Evolutionary conservation across 2,113 vertebrate genomes (phyloP).

Genomic region (Nematolebias whitei): DNA sequence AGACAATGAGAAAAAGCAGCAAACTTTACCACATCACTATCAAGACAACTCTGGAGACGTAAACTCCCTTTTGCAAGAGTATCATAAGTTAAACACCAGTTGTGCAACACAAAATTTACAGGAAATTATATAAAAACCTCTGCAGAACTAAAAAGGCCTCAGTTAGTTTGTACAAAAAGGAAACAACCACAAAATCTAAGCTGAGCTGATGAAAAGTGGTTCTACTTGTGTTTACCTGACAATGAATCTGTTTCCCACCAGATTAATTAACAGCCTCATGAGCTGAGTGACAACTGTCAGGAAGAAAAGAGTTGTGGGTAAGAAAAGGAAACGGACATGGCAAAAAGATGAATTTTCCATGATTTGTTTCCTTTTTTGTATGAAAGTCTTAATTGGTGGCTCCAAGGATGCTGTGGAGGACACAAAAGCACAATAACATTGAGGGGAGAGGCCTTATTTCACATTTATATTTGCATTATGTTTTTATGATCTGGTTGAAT

Average conservation of each 20-base stretch:
- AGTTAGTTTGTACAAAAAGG: background rate
- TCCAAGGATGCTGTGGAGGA: slow-evolving; percentile 51
- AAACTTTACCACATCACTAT: no score
- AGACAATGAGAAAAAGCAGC: background rate
- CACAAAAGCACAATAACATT: slow-evolving; percentile 46
- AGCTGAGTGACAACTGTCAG: slow-evolving; percentile 33
- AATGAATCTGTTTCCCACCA: no score
- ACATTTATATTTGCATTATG: slow-evolving; percentile 39
- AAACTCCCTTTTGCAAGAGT: background rate
- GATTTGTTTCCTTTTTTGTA: slow-evolving; percentile 40
- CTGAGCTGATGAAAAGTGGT: background rate
- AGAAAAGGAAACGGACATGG: slow-evolving; percentile 43
- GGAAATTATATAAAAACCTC: background rate
- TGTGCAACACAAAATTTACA: background rate
- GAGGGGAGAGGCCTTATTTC: slow-evolving; percentile 23
- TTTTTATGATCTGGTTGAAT: slow-evolving; percentile 11
- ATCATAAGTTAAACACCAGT: background rate
- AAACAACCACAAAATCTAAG: background rate
- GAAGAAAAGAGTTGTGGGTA: slow-evolving; percentile 55
- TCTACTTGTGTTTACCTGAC: background rate
- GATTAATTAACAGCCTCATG: slow-evolving; percentile 16
- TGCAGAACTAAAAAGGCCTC: background rate
- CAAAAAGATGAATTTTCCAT: slow-evolving; percentile 49
- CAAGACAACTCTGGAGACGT: background rate
- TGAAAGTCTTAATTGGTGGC: slow-evolving; percentile 37